These are phyloP conservation scores for Pampus argenteus DNA, from an alignment of 2,797 vertebrate genomes.

Conservation along the genomic window DNA sequence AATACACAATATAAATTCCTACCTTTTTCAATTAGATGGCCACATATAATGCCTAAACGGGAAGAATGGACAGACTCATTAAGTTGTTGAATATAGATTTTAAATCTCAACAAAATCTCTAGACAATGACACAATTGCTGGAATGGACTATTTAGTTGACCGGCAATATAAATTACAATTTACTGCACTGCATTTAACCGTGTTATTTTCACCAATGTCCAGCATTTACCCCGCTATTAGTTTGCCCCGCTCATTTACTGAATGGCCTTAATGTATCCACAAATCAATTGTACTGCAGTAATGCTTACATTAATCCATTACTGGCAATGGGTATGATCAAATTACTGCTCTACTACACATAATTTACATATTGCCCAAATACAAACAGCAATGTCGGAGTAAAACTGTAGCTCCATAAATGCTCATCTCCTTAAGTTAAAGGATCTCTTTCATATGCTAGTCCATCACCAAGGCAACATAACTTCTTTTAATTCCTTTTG, in stretches of 20 bases:
- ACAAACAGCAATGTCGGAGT: constrained; percentile 38
- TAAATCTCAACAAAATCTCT: constrained; percentile 27
- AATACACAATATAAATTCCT: constrained; percentile 8
- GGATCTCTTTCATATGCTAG: constrained; percentile 35
- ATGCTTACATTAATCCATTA: constrained; percentile 70
- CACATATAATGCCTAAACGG: background rate
- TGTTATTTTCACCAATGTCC: constrained; percentile 71
- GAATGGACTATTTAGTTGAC: constrained; percentile 35
- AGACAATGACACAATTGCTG: constrained; percentile 17
- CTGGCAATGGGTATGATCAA: constrained; percentile 56
- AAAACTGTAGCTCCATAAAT: constrained; percentile 35
- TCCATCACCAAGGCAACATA: constrained; percentile 31
- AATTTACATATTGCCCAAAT: constrained; percentile 47
- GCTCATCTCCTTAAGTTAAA: constrained; percentile 46
- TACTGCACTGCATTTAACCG: constrained; percentile 61
- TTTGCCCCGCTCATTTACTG: constrained; percentile 54
- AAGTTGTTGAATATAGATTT: constrained; percentile 29
- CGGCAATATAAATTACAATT: constrained; percentile 49
- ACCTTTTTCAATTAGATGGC: constrained; percentile 13
- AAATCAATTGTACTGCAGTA: constrained; percentile 69
- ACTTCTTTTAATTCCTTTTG: constrained; percentile 36
- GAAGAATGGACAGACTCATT: constrained; percentile 10
- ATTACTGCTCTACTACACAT: constrained; percentile 56
- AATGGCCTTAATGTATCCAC: constrained; percentile 75
- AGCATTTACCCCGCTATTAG: constrained; percentile 69